A percentile compares a stretch with the other conserved stretches of the same genome.
Evolutionary conservation across 1,140 invertebrate genomes (phyloP).

Genomic region (Bradysia coprophila): DNA sequence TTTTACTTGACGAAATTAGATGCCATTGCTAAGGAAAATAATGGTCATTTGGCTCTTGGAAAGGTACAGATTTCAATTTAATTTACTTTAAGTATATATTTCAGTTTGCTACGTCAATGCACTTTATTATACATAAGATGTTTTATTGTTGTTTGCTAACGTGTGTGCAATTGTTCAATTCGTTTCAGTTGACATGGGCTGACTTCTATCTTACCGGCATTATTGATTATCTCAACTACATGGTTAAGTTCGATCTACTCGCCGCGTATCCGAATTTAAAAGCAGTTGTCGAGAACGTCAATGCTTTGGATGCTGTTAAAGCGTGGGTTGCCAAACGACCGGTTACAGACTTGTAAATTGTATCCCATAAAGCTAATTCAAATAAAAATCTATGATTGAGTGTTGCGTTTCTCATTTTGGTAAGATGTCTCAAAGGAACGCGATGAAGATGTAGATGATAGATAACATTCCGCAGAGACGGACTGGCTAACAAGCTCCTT

Average conservation of each 20-base stretch:
- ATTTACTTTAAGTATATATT: conserved; percentile 15
- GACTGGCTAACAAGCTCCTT: too few species aligned
- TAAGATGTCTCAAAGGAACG: too few species aligned
- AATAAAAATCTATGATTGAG: too few species aligned
- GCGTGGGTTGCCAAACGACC: conserved; percentile 42
- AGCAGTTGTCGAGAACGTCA: conserved; percentile 31
- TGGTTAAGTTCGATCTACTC: conserved; percentile 31
- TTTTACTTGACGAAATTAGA: conserved; percentile 38
- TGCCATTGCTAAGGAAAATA: conserved; percentile 30
- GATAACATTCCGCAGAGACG: too few species aligned
- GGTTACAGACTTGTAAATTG: conserved; percentile 29
- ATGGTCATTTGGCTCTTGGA: conserved; percentile 32
- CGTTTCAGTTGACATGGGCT: conserved; percentile 46
- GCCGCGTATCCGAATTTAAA: conserved; percentile 36
- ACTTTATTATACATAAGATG: too few species aligned
- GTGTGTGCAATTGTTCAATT: too few species aligned
- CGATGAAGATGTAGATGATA: too few species aligned
- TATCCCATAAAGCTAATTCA: too few species aligned
- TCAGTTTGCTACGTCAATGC: too few species aligned
- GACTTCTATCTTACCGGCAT: conserved; percentile 40
- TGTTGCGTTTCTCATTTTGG: too few species aligned
- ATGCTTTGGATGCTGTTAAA: conserved; percentile 36
- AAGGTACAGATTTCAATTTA: conserved; percentile 21
- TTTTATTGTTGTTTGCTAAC: too few species aligned
- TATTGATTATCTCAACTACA: conserved; percentile 36